phyloP scores from a whole-genome alignment of 2,797 vertebrate species.

The Prunella strophiata region DNA sequence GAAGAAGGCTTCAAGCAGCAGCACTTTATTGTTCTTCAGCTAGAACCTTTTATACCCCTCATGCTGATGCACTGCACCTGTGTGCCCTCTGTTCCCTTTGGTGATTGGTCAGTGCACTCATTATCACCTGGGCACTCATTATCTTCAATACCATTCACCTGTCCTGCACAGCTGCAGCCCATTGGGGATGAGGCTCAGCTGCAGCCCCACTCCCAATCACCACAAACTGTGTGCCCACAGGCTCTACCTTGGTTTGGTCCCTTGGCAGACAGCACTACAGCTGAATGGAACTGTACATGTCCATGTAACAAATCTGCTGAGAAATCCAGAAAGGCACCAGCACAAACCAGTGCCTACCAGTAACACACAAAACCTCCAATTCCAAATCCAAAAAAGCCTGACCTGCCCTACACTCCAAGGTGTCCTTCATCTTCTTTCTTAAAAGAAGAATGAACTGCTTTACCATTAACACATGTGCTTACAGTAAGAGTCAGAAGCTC shows the following conservation, averaged over 20 bases:
- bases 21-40: neutral
- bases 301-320: neutral
- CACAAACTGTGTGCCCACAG: neutral
- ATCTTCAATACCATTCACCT: neutral
- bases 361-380: neutral
- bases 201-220: neutral
- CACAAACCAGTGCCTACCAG: neutral
- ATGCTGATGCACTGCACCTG: neutral
- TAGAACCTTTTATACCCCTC: neutral
- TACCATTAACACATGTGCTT: neutral
- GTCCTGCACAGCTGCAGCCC: neutral
- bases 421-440: neutral
- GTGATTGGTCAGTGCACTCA: neutral
- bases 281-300: neutral
- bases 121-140: neutral
- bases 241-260: neutral
- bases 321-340: neutral
- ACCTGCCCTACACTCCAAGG: neutral
- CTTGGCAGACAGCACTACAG: neutral
- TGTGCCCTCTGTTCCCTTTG: neutral
- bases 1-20: neutral
- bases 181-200: neutral
- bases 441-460: neutral
- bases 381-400: neutral
- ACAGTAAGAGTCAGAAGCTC: neutral